phyloP scores from a whole-genome alignment of 2,113 vertebrate species.

The Pteropus alecto region DNA sequence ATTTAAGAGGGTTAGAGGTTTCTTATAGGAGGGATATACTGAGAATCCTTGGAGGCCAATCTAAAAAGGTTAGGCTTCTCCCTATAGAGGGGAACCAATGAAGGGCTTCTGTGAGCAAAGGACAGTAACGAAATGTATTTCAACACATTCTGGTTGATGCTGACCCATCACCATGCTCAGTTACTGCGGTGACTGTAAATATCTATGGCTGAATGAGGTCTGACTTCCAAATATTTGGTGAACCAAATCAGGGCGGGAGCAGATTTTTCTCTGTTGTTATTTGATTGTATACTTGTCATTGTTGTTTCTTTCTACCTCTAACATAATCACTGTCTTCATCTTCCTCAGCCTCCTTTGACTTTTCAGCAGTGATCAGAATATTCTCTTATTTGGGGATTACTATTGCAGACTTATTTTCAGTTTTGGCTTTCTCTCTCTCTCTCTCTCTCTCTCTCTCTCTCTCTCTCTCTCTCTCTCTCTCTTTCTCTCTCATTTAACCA shows the following conservation, averaged over 20 bases:
- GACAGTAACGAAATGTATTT: not conserved
- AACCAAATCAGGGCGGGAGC: not conserved
- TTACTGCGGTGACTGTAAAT: not conserved
- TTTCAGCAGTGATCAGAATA: not conserved
- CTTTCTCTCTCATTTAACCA: not conserved
- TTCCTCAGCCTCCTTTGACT: not conserved
- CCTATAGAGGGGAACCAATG: not conserved
- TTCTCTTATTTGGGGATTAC: not conserved
- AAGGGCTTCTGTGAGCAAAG: not conserved
- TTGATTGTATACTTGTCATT: not conserved
- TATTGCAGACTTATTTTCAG: constrained; percentile 14
- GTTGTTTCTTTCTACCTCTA: constrained; percentile 14
- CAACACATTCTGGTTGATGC: not conserved
- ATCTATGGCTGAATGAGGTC: not conserved
- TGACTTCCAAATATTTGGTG: constrained; percentile 3
- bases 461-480: not conserved
- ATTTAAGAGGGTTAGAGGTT: not conserved
- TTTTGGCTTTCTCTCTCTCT: not conserved
- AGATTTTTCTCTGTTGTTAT: constrained; percentile 2
- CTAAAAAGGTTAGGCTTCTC: not conserved
- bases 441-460: not conserved
- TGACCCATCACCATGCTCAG: not conserved
- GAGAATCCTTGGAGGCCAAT: not conserved
- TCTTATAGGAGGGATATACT: not conserved
- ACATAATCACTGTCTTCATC: not conserved